Conservation (phyloP, 2,888 invertebrate genomes). For the Eupithecia centaureata region DNA sequence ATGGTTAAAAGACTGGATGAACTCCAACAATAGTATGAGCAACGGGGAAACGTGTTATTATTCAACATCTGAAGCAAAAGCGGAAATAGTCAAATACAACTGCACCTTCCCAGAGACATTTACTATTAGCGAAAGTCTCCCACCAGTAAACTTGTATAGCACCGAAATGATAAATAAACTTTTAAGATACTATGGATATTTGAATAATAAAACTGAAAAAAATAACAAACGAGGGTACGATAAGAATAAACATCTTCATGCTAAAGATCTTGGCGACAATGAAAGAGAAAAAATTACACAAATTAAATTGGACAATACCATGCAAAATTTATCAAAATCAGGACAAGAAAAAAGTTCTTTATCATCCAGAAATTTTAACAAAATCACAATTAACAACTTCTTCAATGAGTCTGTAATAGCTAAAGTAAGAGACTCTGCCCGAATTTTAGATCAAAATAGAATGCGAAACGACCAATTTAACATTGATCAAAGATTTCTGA, state of each 20-base stretch:
- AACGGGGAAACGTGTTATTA: conserved; percentile 76
- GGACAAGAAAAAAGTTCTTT: conserved; percentile 48
- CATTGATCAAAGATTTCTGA: conserved; percentile 66
- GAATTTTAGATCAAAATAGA: conserved; percentile 70
- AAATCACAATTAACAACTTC: conserved; percentile 57
- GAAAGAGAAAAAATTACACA: conserved; percentile 40
- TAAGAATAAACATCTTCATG: conserved; percentile 48
- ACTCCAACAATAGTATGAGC: conserved; percentile 71
- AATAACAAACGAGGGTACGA: conserved; percentile 55
- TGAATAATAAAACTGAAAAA: conserved; percentile 77
- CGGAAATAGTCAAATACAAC: conserved; percentile 76
- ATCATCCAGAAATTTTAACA: conserved; percentile 55
- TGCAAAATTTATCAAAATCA: conserved; percentile 43
- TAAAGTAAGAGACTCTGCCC: conserved; percentile 63
- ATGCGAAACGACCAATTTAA: conserved; percentile 65
- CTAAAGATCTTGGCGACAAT: conserved; percentile 37
- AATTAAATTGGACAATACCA: conserved; percentile 41
- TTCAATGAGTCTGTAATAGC: conserved; percentile 61
- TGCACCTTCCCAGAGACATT: conserved; percentile 81
- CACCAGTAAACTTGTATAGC: conserved; percentile 79
- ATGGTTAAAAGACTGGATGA: conserved; percentile 89
- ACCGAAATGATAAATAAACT: conserved; percentile 82
- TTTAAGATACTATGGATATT: conserved; percentile 75
- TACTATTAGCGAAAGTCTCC: conserved; percentile 78
- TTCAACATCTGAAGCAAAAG: conserved; percentile 72